Conservation (phyloP, 2,888 invertebrate species). For the Netelia virgata region DNA sequence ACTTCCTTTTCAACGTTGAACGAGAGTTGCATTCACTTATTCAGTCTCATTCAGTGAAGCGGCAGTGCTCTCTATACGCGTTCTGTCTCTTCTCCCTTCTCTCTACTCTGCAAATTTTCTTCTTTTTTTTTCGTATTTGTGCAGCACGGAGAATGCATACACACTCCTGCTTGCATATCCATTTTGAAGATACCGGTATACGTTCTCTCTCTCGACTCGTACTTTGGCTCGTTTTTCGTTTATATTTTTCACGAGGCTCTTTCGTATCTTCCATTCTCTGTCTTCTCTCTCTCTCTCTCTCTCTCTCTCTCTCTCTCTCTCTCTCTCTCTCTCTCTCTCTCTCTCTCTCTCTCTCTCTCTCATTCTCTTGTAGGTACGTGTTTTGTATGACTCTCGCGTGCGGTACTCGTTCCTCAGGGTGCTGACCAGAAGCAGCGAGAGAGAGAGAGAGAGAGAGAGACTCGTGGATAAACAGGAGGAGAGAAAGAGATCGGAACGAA, state of each 20-base stretch:
- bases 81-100: conserved; percentile 30
- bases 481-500: conserved; percentile 16
- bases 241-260: conserved; percentile 29
- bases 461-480: conserved; percentile 16
- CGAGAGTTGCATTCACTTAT: conserved; percentile 71
- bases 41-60: conserved; percentile 69
- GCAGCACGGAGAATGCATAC: conserved; percentile 27
- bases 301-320: too few relatives aligned
- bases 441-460: background rate
- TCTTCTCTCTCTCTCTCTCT: too few relatives aligned
- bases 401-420: conserved; percentile 19
- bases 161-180: conserved; percentile 4
- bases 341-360: conserved; percentile 3
- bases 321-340: too few relatives aligned
- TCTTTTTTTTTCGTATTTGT: background rate
- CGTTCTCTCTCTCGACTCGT: conserved; percentile 1
- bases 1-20: conserved; percentile 65
- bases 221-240: conserved; percentile 39
- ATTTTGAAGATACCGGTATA: conserved; percentile 21
- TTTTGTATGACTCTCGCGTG: conserved; percentile 28
- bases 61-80: conserved; percentile 30
- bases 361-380: background rate
- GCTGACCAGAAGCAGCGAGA: conserved; percentile 2
- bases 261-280: background rate
- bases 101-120: conserved; percentile 19